Conservation (phyloP, 2,113 vertebrate species). For the Semnopithecus entellus region DNA sequence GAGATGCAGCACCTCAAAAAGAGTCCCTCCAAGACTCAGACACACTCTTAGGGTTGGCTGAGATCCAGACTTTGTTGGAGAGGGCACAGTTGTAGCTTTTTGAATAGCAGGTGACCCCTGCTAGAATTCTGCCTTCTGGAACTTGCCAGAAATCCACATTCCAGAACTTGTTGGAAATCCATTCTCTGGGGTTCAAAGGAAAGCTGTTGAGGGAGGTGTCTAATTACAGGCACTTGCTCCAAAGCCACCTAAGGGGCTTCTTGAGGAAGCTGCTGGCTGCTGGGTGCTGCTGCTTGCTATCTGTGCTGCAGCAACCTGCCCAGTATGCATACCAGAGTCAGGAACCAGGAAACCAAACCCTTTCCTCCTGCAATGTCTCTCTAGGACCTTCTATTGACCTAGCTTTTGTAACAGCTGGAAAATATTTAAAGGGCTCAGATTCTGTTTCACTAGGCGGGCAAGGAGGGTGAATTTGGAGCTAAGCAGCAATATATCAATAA, state of each 20-base stretch:
- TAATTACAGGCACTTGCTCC: neutral
- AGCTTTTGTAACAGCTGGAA: neutral
- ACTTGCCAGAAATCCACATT: neutral
- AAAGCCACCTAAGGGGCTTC: neutral
- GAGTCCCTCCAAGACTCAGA: neutral
- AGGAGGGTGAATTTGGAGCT: constrained; percentile 21
- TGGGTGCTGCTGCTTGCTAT: neutral
- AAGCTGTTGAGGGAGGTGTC: neutral
- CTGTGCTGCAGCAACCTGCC: neutral
- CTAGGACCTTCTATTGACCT: neutral
- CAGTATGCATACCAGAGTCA: neutral
- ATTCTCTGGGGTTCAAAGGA: neutral
- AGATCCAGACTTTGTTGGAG: neutral
- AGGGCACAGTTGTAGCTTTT: neutral
- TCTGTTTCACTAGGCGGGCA: constrained; percentile 43
- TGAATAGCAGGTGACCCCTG: neutral
- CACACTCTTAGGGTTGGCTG: neutral
- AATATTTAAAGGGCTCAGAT: constrained; percentile 56
- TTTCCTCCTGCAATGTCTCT: neutral
- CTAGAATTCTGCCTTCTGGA: neutral
- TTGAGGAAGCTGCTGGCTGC: neutral
- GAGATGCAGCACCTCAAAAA: neutral
- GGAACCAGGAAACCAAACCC: neutral
- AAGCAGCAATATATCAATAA: neutral
- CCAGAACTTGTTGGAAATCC: neutral